Evolutionary conservation across 2,888 invertebrate genomes (phyloP).

Genomic region (Eristalis pertinax): DNA sequence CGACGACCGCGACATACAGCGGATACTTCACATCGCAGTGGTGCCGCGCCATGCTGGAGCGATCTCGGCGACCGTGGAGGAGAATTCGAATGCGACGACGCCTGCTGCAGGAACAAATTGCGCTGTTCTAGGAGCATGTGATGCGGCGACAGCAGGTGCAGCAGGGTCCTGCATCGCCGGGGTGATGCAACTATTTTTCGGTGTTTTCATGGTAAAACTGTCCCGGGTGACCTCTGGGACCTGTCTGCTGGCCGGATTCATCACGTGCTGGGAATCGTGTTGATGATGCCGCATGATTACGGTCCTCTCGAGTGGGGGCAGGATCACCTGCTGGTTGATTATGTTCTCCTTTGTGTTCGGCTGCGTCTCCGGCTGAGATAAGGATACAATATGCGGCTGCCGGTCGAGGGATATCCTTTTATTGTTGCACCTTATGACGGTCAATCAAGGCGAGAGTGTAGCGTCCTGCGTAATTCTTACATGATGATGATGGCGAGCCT

Average conservation of each 20-base stretch:
- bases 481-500: slow-evolving; percentile 46
- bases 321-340: slow-evolving; percentile 67
- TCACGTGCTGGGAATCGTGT: slow-evolving; percentile 65
- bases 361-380: slow-evolving; percentile 11
- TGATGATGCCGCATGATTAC: slow-evolving; percentile 58
- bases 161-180: not conserved
- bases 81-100: slow-evolving; percentile 5
- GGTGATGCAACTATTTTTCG: slow-evolving; percentile 31
- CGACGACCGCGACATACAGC: not conserved
- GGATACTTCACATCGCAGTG: slow-evolving; percentile 22
- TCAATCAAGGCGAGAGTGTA: slow-evolving; percentile 22
- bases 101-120: slow-evolving; percentile 12
- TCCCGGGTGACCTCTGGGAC: slow-evolving; percentile 47
- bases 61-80: not conserved
- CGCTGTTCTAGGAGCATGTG: slow-evolving; percentile 21
- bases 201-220: slow-evolving; percentile 50
- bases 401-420: slow-evolving; percentile 67
- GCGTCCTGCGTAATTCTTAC: slow-evolving; percentile 65
- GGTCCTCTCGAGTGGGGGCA: slow-evolving; percentile 26
- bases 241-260: slow-evolving; percentile 40
- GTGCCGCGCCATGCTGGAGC: not conserved
- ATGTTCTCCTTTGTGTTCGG: slow-evolving; percentile 33
- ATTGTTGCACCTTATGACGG: slow-evolving; percentile 48
- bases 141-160: slow-evolving; percentile 51
- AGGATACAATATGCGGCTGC: slow-evolving; percentile 47